Evolutionary conservation across 2,113 vertebrate species (phyloP), one percentile per base, ranked within the genome.

Genomic region (Anarrhichthys ocellatus): DNA sequence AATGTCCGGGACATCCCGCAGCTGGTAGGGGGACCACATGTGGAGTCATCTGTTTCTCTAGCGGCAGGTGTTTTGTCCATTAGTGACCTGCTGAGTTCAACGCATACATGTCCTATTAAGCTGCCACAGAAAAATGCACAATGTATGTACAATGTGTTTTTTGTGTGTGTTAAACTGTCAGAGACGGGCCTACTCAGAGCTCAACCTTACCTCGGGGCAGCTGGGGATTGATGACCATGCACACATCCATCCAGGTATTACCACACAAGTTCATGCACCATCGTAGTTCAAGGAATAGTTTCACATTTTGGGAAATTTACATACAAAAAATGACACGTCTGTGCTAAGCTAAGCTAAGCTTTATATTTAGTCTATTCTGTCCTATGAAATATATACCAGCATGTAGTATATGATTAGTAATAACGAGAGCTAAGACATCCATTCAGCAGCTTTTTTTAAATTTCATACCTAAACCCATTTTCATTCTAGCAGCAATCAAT

Each of bases 151-250:
- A 61, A 29, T 38, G 0, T 34, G 11, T 69, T 29, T 32, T 77
- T 36, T 29, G 3, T 61, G 9, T 62, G 17, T 48, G 10, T 76
- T 42, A 0, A 22, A 6, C n/a, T 73, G 0, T 27, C 88, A 99
- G 98, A 97, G 96, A 88, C 95, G 95, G 87, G 95, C 94, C 42
- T 99, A 97, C 89, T 83, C 94, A 13, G 98, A 99, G 88, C 94
- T 99, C 22, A 95, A 94, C 87, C 94, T 99, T 92, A 95, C 89
- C 86, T 91, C 83, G 29, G 96, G 97, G 65, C 98, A 99, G 73
- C 80, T 99, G 71, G 98, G 97, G 81, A 97, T 99, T 79, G 98
- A 99, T 88, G 98, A 99, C 88, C 95, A 97, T 42, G 95, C 96
- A 13, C 96, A 97, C 87, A 94, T 99, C 44, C 96, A 96, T 90